These are phyloP conservation scores for Phallusia fumigata DNA, from an alignment of 23 tunicate genomes.

Conservation along the genomic window DNA sequence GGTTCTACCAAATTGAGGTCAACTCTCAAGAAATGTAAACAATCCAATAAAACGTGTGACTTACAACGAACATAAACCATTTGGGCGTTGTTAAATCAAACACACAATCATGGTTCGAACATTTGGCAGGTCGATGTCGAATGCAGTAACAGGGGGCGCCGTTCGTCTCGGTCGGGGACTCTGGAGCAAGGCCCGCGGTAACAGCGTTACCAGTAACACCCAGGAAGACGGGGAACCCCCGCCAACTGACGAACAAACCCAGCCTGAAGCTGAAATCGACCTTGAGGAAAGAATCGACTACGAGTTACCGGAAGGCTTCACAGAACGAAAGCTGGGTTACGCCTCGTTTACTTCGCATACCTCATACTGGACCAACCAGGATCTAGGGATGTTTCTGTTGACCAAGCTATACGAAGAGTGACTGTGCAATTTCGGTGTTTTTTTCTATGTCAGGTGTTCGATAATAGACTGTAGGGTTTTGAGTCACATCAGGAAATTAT, in stretches of 20 bases:
- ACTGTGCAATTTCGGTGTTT: neutral
- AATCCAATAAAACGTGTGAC: too few relatives aligned
- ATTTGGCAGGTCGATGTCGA: slow-evolving; percentile 39
- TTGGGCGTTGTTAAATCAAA: too few relatives aligned
- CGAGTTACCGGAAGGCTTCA: slow-evolving; percentile 87
- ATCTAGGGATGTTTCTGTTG: slow-evolving; percentile 76
- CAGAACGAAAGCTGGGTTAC: slow-evolving; percentile 88
- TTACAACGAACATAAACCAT: too few relatives aligned
- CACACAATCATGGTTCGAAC: too few relatives aligned
- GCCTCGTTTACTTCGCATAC: slow-evolving; percentile 88
- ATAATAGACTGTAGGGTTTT: too few relatives aligned
- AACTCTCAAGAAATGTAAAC: too few relatives aligned
- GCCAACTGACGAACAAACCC: neutral
- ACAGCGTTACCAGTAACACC: neutral
- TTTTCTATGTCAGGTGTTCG: too few relatives aligned
- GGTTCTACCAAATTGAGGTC: too few relatives aligned
- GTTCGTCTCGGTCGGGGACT: slow-evolving; percentile 54
- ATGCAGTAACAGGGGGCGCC: slow-evolving; percentile 75
- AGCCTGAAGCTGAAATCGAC: slow-evolving; percentile 14
- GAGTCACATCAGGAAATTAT: too few relatives aligned
- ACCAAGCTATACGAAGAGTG: slow-evolving; percentile 40
- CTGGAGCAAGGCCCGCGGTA: slow-evolving; percentile 50
- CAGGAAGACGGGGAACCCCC: neutral
- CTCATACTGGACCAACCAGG: slow-evolving; percentile 88
- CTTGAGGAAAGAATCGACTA: slow-evolving; percentile 58